Evolutionary conservation across 2,797 vertebrate species (phyloP).

Genomic region (Iguana delicatissima): DNA sequence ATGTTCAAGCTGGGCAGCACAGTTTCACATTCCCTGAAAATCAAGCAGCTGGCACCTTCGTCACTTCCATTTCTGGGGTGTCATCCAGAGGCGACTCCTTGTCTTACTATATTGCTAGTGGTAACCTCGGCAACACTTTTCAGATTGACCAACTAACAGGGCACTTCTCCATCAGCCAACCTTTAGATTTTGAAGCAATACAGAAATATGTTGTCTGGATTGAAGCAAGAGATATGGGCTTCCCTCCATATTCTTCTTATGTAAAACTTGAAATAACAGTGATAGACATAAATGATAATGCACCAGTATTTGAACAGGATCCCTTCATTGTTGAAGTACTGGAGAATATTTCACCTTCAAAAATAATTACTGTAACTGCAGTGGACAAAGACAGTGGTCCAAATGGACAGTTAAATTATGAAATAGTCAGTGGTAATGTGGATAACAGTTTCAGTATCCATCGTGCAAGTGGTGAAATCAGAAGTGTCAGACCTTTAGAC

Average conservation of each 20-base stretch:
- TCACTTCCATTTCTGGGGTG: conserved; percentile 88
- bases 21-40: conserved; percentile 92
- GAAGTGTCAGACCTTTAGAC: conserved; percentile 89
- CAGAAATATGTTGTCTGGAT: conserved; percentile 95
- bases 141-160: conserved; percentile 94
- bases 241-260: conserved; percentile 96
- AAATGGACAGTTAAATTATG: conserved; percentile 92
- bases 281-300: conserved; percentile 94
- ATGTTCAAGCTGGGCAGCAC: conserved; percentile 86
- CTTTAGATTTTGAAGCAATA: conserved; percentile 92
- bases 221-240: conserved; percentile 94
- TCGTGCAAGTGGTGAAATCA: conserved; percentile 90
- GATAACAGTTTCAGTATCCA: conserved; percentile 93
- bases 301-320: conserved; percentile 89
- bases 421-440: conserved; percentile 89
- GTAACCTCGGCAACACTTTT: conserved; percentile 93
- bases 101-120: conserved; percentile 95
- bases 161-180: conserved; percentile 86
- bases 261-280: conserved; percentile 91
- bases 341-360: conserved; percentile 92
- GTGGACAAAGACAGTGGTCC: conserved; percentile 90
- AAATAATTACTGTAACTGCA: conserved; percentile 88
- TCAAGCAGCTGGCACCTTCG: conserved; percentile 87
- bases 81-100: conserved; percentile 90
- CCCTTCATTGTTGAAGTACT: conserved; percentile 90